Conservation (phyloP, 2,113 vertebrate species). For the Aegotheles bennettii region DNA sequence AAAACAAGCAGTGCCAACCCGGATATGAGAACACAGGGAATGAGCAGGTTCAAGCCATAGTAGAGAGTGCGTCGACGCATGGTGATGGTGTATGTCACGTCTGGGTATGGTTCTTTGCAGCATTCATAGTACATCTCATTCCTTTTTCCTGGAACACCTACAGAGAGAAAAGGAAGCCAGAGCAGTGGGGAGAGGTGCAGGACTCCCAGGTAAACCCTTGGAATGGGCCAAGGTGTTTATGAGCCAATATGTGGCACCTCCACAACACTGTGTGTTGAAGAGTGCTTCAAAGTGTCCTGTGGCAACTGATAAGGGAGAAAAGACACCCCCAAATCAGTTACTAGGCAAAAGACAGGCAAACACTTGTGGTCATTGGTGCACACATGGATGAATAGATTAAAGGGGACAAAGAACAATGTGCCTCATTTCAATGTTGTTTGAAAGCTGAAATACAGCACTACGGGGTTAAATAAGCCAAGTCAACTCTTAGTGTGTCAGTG, state of each 20-base stretch:
- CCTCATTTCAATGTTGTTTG: not conserved
- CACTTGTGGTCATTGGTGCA: not conserved
- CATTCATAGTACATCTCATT: conserved; percentile 90
- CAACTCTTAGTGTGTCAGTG: not conserved
- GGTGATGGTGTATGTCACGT: conserved; percentile 88
- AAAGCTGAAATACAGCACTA: not conserved
- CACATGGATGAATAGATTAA: not conserved
- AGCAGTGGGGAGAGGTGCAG: not conserved
- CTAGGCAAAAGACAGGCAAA: not conserved
- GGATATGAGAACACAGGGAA: conserved; percentile 89
- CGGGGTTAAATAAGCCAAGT: not conserved
- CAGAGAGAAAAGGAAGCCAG: not conserved
- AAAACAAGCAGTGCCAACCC: conserved; percentile 88
- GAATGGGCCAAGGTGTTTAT: not conserved
- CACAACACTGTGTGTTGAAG: accelerated
- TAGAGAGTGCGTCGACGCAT: conserved; percentile 88
- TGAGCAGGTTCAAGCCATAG: conserved; percentile 88
- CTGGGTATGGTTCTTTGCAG: conserved; percentile 90
- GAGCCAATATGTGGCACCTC: not conserved
- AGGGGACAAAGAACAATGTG: not conserved
- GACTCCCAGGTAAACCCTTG: too few relatives aligned
- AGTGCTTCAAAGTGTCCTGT: not conserved
- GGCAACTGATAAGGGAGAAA: not conserved
- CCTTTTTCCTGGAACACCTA: conserved; percentile 85
- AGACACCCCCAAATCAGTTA: not conserved